These are phyloP conservation scores for Strix occidentalis DNA, from an alignment of 2,797 vertebrate species.

Conservation along the genomic window DNA sequence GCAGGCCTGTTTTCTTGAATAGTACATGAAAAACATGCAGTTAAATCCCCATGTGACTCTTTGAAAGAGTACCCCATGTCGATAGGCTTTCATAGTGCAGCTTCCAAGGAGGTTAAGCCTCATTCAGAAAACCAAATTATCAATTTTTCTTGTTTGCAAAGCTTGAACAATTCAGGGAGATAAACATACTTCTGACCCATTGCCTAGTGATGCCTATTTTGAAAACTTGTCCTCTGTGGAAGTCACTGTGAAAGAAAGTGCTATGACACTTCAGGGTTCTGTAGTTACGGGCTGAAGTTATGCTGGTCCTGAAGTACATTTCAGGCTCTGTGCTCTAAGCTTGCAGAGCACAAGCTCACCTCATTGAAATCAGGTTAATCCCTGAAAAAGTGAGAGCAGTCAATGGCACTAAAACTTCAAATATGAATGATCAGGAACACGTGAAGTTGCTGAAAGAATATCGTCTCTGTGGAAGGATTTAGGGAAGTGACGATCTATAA, in stretches of 20 bases:
- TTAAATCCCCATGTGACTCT: neutral
- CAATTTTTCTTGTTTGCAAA: constrained; percentile 35
- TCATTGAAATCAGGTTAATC: constrained; percentile 43
- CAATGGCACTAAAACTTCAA: constrained; percentile 39
- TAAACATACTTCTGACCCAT: constrained; percentile 36
- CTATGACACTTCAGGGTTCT: neutral
- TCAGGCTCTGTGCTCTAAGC: constrained; percentile 6
- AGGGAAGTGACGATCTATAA: neutral
- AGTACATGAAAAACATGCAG: neutral
- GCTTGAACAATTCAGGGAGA: constrained; percentile 19
- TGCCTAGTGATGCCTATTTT: constrained; percentile 32
- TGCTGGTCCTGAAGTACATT: neutral
- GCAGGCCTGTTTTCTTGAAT: neutral
- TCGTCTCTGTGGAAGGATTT: neutral
- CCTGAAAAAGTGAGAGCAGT: neutral
- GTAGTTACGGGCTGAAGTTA: neutral
- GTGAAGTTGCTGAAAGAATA: constrained; percentile 24
- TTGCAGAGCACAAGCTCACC: neutral
- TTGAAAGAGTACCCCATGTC: neutral
- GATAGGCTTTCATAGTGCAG: constrained; percentile 20
- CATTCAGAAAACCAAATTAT: constrained; percentile 39
- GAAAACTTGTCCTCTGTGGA: neutral
- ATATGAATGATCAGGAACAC: constrained; percentile 27
- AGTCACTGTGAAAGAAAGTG: neutral
- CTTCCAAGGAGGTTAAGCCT: constrained; percentile 26